These are phyloP conservation scores for Cryptocephalus moraei DNA, from an alignment of 2,888 invertebrate genomes.

Conservation along the genomic window DNA sequence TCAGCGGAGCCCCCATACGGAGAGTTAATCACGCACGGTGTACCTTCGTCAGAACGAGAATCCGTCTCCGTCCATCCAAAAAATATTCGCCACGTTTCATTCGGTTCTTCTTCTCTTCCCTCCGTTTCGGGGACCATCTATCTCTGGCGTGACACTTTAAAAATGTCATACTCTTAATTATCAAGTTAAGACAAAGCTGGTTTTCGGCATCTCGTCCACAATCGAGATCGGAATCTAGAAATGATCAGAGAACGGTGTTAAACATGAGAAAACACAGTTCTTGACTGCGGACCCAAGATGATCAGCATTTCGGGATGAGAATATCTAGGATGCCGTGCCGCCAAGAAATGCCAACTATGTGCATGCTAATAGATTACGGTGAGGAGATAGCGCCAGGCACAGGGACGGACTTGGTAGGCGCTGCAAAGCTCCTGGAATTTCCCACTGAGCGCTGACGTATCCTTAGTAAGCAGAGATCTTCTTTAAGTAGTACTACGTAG, in stretches of 20 bases:
- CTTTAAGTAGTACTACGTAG: too few relatives aligned
- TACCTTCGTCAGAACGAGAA: too few relatives aligned
- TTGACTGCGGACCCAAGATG: conserved; percentile 13
- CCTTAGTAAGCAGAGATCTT: too few relatives aligned
- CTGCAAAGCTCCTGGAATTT: too few relatives aligned
- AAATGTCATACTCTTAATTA: conserved; percentile 27
- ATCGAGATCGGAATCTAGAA: conserved; percentile 18
- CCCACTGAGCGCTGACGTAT: too few relatives aligned
- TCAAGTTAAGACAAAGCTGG: conserved; percentile 17
- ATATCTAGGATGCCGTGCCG: conserved; percentile 19
- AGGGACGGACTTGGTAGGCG: conserved; percentile 1
- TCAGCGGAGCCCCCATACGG: too few relatives aligned
- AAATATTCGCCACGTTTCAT: too few relatives aligned
- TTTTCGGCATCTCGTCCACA: conserved; percentile 2
- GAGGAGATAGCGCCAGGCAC: conserved; percentile 16
- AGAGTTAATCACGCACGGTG: too few relatives aligned
- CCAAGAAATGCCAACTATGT: conserved; percentile 18
- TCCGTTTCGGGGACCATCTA: not conserved
- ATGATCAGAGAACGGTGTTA: conserved; percentile 20
- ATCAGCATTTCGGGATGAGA: conserved; percentile 15
- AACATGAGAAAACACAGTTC: conserved; percentile 22
- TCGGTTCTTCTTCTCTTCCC: too few relatives aligned
- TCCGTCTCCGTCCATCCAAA: too few relatives aligned
- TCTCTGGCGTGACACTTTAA: conserved; percentile 19
- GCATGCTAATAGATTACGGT: conserved; percentile 22